Evolutionary conservation across 2,113 vertebrate genomes (phyloP), one percentile per base, ranked within the genome.

Genomic region (Hoplias malabaricus): DNA sequence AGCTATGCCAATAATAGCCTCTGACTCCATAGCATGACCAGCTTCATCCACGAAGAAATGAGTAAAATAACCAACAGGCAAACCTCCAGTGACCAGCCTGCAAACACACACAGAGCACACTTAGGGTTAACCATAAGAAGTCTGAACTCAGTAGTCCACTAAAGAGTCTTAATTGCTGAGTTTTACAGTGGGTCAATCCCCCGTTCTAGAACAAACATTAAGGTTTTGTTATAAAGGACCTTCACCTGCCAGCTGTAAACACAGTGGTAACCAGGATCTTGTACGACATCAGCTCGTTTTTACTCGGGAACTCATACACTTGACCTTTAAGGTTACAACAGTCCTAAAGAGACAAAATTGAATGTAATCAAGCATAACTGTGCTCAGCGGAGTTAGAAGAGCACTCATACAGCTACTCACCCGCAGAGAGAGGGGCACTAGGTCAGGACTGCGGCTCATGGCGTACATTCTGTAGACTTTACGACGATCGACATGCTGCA

Each of bases 1-100:
- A 75, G 95, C 94, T 1, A 99, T 29, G 29, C 94, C 92, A 0
- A 96, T 59, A 40, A 97, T 0, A 25, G 93, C 88, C 86, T 98
- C 96, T 0, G 95, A 90, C 90, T 99, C 97, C 13, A 92, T 83
- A 0, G 95, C 94, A 0, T 98, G 94, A 66, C 97, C 96, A 0
- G 96, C 93, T 87, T 99, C 98, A 0, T 99, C 97, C 0, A 99
- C 89, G 90, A 99, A 99, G 76, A 99, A 86, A 2, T 99, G 95
- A 42, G 95, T 93, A 89, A 95, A 99, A 84, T 94, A 94, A 23
- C 85, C 89, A 0, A 0, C 21, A 43, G 93, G 92, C 56, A 98
- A 90, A 27, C 89, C 86, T 77, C 95, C 96, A 0, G 94, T 79
- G 23, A 90, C 92, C 33, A 99, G 80, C 87, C 98, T 99, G 85